Evolutionary conservation across 2,113 vertebrate genomes (phyloP).

Genomic region (Smithornis capensis): DNA sequence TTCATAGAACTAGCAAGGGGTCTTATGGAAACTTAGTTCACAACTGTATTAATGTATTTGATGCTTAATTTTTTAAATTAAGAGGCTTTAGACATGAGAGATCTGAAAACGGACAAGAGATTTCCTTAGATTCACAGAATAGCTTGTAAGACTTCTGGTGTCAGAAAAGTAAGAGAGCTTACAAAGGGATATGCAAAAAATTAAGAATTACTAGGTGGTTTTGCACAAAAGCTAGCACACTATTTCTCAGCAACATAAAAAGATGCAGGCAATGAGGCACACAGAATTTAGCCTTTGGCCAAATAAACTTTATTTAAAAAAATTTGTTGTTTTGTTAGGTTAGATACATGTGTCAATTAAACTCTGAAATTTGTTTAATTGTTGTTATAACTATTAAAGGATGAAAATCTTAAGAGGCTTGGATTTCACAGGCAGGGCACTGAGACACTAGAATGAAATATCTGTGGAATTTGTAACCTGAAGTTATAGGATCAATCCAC

Average conservation of each 20-base stretch:
- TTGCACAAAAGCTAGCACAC: background rate
- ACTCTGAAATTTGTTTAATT: background rate
- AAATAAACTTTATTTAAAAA: background rate
- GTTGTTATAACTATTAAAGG: background rate
- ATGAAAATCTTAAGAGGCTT: background rate
- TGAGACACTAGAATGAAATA: background rate
- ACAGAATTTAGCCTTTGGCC: background rate
- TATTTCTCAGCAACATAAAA: background rate
- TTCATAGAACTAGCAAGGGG: background rate
- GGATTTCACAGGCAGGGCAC: background rate
- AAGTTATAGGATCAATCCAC: background rate
- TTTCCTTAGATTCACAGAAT: background rate
- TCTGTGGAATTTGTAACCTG: background rate
- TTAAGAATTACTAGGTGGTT: background rate
- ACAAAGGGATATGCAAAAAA: background rate
- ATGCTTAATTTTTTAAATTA: background rate
- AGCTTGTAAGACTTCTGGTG: background rate
- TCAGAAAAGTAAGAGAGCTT: background rate
- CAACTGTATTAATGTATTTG: background rate
- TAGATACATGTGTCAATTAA: background rate
- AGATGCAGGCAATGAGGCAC: background rate
- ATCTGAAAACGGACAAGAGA: background rate
- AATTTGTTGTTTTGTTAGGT: background rate
- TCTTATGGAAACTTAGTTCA: background rate
- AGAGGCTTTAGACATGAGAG: background rate